A percentile compares a stretch with the other conserved stretches of the same genome.
Evolutionary conservation across 2,888 invertebrate genomes (phyloP).

Genomic region (Pachycephus smyrnensis): DNA sequence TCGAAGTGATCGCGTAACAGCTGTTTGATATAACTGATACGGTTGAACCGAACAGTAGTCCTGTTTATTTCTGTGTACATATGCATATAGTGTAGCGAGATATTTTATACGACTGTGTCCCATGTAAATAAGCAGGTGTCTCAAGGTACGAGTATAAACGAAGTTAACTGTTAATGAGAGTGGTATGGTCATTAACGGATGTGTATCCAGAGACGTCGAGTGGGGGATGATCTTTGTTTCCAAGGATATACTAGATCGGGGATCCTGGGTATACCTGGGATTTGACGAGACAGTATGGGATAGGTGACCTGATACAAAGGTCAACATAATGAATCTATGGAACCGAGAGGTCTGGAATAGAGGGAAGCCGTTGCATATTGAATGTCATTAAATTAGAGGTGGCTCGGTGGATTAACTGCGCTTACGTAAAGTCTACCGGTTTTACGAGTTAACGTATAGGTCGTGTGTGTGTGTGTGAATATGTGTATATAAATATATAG

Average conservation of each 20-base stretch:
- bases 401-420: constrained; percentile 43
- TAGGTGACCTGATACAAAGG: constrained; percentile 30
- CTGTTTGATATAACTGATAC: no score
- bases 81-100: no score
- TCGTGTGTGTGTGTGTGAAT: constrained; percentile 5
- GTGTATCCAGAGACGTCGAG: not conserved
- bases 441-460: constrained; percentile 40
- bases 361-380: constrained; percentile 41
- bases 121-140: not conserved
- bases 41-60: no score
- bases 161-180: not conserved
- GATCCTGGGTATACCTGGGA: not conserved
- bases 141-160: not conserved
- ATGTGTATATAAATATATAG: not conserved
- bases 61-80: no score
- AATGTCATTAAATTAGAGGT: constrained; percentile 49
- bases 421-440: constrained; percentile 40
- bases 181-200: not conserved
- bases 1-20: no score
- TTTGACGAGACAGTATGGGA: not conserved
- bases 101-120: no score
- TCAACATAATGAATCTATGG: constrained; percentile 34
- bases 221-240: not conserved
- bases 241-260: not conserved
- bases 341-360: not conserved